A percentile compares a stretch with the other conserved stretches of the same genome.
These are phyloP conservation scores for Cyprinella venusta DNA, from an alignment of 2,797 vertebrate species.

Conservation along the genomic window DNA sequence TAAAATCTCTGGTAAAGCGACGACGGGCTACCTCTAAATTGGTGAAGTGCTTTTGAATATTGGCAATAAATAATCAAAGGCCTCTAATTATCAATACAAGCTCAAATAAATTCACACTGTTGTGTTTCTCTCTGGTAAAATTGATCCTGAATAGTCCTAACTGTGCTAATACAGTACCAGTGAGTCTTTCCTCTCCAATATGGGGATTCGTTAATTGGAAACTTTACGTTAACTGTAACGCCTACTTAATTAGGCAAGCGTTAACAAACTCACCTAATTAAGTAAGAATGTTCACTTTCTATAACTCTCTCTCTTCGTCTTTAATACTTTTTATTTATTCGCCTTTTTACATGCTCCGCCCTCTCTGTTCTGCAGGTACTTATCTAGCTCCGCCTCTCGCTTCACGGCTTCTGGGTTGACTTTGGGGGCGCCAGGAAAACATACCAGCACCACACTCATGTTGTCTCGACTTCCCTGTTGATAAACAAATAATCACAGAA, in stretches of 20 bases:
- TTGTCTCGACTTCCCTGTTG: constrained; percentile 98
- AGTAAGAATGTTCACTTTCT: constrained; percentile 37
- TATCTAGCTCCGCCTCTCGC: constrained; percentile 97
- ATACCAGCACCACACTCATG: constrained; percentile 99
- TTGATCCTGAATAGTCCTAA: constrained; percentile 32
- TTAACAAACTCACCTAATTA: constrained; percentile 34
- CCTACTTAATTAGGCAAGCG: constrained; percentile 37
- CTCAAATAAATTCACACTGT: constrained; percentile 29
- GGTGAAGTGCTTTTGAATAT: constrained; percentile 45
- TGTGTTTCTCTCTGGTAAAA: constrained; percentile 41
- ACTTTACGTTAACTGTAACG: constrained; percentile 30
- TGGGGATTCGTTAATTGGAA: constrained; percentile 37
- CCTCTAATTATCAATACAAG: constrained; percentile 31
- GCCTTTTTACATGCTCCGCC: constrained; percentile 87
- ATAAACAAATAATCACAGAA: constrained; percentile 56
- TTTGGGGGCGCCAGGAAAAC: constrained; percentile 97
- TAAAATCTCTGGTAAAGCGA: constrained; percentile 44
- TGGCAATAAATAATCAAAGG: constrained; percentile 49
- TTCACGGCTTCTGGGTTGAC: constrained; percentile 97
- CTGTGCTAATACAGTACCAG: constrained; percentile 47
- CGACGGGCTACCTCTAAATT: constrained; percentile 32
- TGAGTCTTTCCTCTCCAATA: constrained; percentile 50
- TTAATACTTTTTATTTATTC: constrained; percentile 56
- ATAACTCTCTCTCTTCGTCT: background rate
- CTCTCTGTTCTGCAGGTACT: constrained; percentile 99